These are phyloP conservation scores for Oceanodroma leucorhoa DNA, from an alignment of 2,797 vertebrate genomes.

Conservation along the genomic window DNA sequence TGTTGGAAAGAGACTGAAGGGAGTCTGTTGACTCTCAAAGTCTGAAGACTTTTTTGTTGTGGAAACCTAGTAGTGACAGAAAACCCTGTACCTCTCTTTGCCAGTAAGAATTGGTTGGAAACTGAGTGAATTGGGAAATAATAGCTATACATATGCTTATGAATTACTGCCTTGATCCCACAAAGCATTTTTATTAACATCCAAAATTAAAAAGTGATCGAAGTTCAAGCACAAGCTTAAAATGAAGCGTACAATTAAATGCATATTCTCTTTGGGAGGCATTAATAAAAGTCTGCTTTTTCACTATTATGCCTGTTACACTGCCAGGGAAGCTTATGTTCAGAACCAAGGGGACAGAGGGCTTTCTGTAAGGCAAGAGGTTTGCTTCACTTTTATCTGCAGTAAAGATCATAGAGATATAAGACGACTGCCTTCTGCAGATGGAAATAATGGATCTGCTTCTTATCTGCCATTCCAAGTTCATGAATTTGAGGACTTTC, in stretches of 20 bases:
- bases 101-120: not conserved
- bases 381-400: conserved; percentile 16
- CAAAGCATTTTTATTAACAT: conserved; percentile 36
- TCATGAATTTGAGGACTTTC: not conserved
- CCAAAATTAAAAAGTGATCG: not conserved
- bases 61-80: conserved; percentile 5
- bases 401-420: not conserved
- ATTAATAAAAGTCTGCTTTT: not conserved
- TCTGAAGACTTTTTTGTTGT: not conserved
- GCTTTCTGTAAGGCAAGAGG: conserved; percentile 1
- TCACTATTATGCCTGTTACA: not conserved
- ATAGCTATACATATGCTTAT: not conserved
- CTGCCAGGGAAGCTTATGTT: not conserved
- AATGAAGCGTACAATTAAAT: not conserved
- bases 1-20: conserved; percentile 14
- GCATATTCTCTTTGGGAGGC: not conserved
- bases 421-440: not conserved
- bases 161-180: not conserved
- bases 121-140: not conserved
- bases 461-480: conserved; percentile 23
- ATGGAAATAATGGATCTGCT: conserved; percentile 19
- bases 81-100: not conserved
- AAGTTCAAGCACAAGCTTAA: not conserved
- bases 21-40: not conserved
- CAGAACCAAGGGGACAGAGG: not conserved